Evolutionary conservation across 1,140 invertebrate species (phyloP), one percentile per base, ranked within the genome.

Genomic region (Geopemphigus sp.): DNA sequence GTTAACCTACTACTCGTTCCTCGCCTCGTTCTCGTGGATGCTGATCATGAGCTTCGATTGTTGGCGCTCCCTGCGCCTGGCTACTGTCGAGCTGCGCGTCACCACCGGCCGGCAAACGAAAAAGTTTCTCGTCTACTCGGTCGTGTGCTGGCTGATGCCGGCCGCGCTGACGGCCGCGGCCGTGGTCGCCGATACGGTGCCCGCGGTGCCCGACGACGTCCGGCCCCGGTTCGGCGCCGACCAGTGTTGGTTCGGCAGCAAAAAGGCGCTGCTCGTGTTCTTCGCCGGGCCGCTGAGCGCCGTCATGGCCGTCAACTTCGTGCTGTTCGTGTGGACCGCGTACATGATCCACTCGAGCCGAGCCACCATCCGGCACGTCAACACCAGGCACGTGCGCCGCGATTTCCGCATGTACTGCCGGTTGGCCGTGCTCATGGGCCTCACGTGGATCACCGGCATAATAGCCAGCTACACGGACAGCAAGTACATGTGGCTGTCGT

Each of bases 21-120:
- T 90, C 39, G 85, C 87, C 0, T 86, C 89, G 0, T 90, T 90
- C 82, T 87, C 87, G 80, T 90, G 90, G 90, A 90, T 89, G 87
- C 87, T 88, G 63, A 86, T 88, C 1, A 87, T 90, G 84, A 86
- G 89, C 0, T 90, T 87, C 83, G 89, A 90, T 82, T 86, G 90
- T 1, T 90, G 86, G 85, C 83, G 86, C 32, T 89, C 89, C 24
- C 84, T 89, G 12, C 82, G 84, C 64, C 80, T 87, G 81, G 88
- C 88, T 8, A 88, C 88, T 1, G 84, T 84, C 22, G 86, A 89
- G 82, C 83, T 89, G 5, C 80, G 87, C 54, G 85, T 88, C 10
- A 85, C 83, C 45, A 81, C 84, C 39, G 87, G 84, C 50, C 83
- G 83, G 32, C 85, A 87, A 80, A 85, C 84, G 83, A 72, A 83